Evolutionary conservation across 2,113 vertebrate species (phyloP).

Genomic region (Eulemur macaco): DNA sequence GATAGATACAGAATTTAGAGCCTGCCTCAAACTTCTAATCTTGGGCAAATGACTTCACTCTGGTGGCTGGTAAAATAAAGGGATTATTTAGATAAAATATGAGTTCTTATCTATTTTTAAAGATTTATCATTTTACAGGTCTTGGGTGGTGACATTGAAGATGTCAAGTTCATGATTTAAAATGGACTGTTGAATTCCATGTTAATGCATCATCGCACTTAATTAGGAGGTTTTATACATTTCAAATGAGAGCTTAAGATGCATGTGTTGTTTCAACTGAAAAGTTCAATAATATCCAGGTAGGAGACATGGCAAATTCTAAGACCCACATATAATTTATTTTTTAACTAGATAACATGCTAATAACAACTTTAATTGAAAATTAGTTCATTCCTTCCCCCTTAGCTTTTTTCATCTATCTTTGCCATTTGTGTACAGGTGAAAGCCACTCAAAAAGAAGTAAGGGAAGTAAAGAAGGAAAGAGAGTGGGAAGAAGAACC

Average conservation of each 20-base stretch:
- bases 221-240: neutral
- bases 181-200: neutral
- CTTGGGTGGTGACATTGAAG: neutral
- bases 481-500: neutral
- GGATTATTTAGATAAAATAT: neutral
- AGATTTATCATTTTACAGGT: neutral
- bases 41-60: neutral
- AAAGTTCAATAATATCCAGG: neutral
- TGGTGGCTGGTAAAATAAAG: neutral
- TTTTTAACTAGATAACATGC: neutral
- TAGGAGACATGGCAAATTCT: neutral
- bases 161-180: neutral
- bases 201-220: neutral
- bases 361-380: neutral
- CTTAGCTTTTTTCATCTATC: neutral
- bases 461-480: neutral
- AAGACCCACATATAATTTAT: neutral
- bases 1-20: neutral
- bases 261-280: neutral
- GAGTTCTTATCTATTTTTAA: neutral
- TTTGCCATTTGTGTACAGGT: neutral
- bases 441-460: neutral
- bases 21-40: neutral
- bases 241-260: neutral
- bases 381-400: neutral